Evolutionary conservation across 2,797 vertebrate genomes (phyloP), one percentile per base, ranked within the genome.

Genomic region (Neoniphon sammara): DNA sequence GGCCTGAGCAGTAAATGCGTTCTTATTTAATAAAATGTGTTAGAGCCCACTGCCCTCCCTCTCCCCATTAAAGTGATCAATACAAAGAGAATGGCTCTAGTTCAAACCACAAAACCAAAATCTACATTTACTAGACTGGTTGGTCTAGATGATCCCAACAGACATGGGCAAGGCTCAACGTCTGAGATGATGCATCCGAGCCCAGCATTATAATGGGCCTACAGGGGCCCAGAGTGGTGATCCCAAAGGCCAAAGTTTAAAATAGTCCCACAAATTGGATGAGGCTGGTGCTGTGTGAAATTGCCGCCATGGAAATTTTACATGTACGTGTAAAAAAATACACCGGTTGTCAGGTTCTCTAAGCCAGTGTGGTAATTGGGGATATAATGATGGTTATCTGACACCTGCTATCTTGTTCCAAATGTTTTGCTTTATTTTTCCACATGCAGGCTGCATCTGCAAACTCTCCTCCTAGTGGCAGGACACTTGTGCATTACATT

Each of bases 261-360:
- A 89, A 89, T 85, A 89, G 73, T 81, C 27, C 15, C 50, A 75
- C 66, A 82, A 84, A 86, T 82, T 75, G 78, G 79, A 75, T 1
- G 0, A 27, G 20, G 54, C 70, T 82, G 42, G 31, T 79, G 56
- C 73, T 60, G 77, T 73, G 66, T 77, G 65, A 83, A 88, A 84
- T 57, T 59, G 55, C 44, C 34, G 46, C 31, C 20, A 66, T 73
- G 70, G 70, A 77, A 67, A 85, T 70, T 66, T 70, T 2, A 47
- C 4, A 60, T 59, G 23, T 64, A 34, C 34, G 56, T 57, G 42
- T 34, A 59, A 31, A 36, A 31, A 36, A 2, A 42, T 15, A 7
- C 8, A 25, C 12, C 25, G 31, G 23, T 31, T n/a, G 21, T 68
- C 58, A 65, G 39, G 85, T 70, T 20, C n/a, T 67, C 53, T 73